Evolutionary conservation across 2,113 vertebrate genomes (phyloP).

Genomic region (Crotophaga sulcirostris): DNA sequence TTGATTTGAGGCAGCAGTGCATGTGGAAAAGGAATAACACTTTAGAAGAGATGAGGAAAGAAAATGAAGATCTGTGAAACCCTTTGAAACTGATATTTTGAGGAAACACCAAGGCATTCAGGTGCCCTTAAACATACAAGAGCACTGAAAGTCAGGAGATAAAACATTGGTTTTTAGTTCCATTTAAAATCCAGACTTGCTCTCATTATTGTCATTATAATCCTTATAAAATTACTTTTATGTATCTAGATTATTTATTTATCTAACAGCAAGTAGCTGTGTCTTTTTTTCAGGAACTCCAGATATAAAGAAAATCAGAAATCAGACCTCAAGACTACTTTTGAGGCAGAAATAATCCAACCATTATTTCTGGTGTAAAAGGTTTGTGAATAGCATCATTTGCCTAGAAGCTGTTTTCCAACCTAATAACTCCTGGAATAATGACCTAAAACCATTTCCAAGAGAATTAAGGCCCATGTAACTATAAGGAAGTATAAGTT

Average conservation of each 20-base stretch:
- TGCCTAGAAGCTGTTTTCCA: constrained; percentile 80
- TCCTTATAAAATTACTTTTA: background rate
- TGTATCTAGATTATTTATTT: background rate
- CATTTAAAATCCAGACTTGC: background rate
- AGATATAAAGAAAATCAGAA: constrained; percentile 60
- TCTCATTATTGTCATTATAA: background rate
- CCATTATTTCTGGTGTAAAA: constrained; percentile 81
- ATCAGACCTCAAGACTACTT: constrained; percentile 71
- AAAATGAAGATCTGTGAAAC: background rate
- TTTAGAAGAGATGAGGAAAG: background rate
- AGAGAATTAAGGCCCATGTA: constrained; percentile 59
- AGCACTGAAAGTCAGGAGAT: background rate
- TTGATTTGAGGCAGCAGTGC: background rate
- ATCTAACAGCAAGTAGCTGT: constrained; percentile 19
- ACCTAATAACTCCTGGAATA: constrained; percentile 78
- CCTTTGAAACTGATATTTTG: background rate
- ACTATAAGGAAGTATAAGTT: constrained; percentile 41
- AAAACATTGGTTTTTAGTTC: background rate
- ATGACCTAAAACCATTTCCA: constrained; percentile 73
- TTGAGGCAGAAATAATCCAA: constrained; percentile 77
- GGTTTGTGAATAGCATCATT: constrained; percentile 76
- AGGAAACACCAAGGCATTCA: background rate
- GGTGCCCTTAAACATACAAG: background rate
- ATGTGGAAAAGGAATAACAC: background rate
- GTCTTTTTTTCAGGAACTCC: constrained; percentile 3